phyloP scores from a whole-genome alignment of 2,113 vertebrate species.

The Gnathonemus echidnorhynchus region DNA sequence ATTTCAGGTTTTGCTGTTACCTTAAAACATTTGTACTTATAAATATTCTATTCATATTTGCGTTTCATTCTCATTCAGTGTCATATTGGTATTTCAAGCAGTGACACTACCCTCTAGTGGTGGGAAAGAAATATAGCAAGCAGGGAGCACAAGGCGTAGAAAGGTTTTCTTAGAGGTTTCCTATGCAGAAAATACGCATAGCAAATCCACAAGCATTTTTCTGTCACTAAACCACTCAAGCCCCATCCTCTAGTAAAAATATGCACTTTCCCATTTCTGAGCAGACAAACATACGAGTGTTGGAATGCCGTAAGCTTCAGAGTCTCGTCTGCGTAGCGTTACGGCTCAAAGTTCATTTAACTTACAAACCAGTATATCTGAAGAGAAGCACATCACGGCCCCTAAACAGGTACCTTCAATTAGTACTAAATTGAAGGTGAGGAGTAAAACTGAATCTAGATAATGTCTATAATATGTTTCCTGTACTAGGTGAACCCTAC shows the following conservation, averaged over 20 bases:
- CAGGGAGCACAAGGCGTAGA: neutral
- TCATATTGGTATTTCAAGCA: neutral
- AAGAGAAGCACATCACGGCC: neutral
- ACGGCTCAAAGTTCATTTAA: neutral
- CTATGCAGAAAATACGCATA: neutral
- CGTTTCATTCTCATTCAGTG: neutral
- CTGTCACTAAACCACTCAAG: neutral
- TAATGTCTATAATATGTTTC: neutral
- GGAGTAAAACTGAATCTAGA: neutral
- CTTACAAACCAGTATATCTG: neutral
- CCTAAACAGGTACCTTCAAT: neutral
- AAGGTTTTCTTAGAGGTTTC: neutral
- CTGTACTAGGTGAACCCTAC: neutral
- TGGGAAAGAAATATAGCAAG: neutral
- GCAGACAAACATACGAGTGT: neutral
- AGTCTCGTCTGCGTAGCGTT: neutral
- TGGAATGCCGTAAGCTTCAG: neutral
- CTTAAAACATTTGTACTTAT: neutral
- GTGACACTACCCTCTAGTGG: slow-evolving; percentile 43
- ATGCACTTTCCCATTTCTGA: neutral
- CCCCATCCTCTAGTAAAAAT: neutral
- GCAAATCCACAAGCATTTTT: neutral
- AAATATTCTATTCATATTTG: neutral
- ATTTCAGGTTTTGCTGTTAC: neutral
- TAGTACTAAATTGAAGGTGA: neutral